Conservation (phyloP, 2,888 invertebrate species). For the Phania funesta region DNA sequence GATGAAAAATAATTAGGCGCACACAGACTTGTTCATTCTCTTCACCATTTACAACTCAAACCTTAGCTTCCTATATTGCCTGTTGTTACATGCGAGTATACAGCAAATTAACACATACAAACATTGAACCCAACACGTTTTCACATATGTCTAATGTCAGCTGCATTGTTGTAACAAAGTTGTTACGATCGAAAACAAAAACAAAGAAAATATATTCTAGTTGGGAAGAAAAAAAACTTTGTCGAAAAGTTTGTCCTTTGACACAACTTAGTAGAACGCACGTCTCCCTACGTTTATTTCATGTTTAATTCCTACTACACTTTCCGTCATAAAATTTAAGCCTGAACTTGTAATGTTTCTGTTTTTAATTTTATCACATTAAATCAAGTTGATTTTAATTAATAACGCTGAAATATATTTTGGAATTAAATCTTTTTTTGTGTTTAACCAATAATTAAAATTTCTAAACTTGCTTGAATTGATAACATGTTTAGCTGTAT, state of each 20-base stretch:
- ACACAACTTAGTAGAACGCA: constrained; percentile 41
- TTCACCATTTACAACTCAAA: not conserved
- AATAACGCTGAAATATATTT: too few species aligned
- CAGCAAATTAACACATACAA: constrained; percentile 57
- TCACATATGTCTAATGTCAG: constrained; percentile 65
- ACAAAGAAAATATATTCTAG: constrained; percentile 10
- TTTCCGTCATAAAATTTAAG: not conserved
- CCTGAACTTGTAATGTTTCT: not conserved
- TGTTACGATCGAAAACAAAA: constrained; percentile 1
- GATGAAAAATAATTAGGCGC: not conserved
- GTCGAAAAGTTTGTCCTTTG: constrained; percentile 63
- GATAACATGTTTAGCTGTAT: not conserved
- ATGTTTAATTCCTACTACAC: not conserved
- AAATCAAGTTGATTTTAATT: too few species aligned
- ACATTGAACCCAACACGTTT: constrained; percentile 60
- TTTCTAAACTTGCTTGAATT: too few species aligned
- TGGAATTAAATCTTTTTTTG: too few species aligned
- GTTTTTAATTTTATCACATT: too few species aligned
- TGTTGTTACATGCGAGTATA: constrained; percentile 5
- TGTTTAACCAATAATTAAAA: too few species aligned
- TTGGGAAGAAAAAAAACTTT: constrained; percentile 45
- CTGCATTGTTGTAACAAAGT: constrained; percentile 63
- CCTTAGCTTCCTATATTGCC: not conserved
- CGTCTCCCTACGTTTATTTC: constrained; percentile 36
- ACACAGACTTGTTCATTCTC: not conserved